phyloP scores from a whole-genome alignment of 92 coral and sea anemone species.

The Ricordea florida region DNA sequence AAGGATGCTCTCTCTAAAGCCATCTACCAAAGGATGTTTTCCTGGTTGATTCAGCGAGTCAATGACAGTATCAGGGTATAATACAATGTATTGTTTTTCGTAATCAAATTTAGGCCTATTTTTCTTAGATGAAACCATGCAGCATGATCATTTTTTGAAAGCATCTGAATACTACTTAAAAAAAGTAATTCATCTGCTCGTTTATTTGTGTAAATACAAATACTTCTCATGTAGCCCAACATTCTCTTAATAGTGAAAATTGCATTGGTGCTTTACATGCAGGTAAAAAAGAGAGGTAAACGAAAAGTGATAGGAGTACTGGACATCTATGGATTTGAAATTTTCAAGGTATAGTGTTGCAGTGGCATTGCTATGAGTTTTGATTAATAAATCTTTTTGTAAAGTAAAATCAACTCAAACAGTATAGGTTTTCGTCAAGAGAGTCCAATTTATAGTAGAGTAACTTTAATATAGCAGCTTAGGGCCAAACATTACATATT shows the following conservation, averaged over 20 bases:
- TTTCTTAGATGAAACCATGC: no score
- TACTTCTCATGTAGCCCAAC: no score
- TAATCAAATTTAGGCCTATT: no score
- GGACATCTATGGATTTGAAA: slow-evolving; percentile 99
- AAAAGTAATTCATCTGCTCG: no score
- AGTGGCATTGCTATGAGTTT: not conserved
- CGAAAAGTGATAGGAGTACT: slow-evolving; percentile 96
- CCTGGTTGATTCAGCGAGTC: slow-evolving; percentile 88
- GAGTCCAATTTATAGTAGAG: no score
- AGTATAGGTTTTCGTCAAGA: no score
- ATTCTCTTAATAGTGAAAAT: no score
- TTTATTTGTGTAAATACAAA: no score
- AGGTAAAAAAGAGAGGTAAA: slow-evolving; percentile 86
- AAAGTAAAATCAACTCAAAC: not conserved
- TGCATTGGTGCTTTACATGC: no score
- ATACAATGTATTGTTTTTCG: no score
- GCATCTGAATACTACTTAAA: not conserved
- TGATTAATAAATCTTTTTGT: not conserved
- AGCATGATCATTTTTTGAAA: not conserved
- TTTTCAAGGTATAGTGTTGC: slow-evolving; percentile 71
- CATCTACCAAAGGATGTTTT: slow-evolving; percentile 81
- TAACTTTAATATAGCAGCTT: no score
- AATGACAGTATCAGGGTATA: slow-evolving; percentile 97
- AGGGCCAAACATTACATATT: no score
- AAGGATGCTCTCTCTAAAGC: slow-evolving; percentile 96